These are phyloP conservation scores for Paramisgurnus dabryanus DNA, from an alignment of 2,113 vertebrate genomes.

Conservation along the genomic window DNA sequence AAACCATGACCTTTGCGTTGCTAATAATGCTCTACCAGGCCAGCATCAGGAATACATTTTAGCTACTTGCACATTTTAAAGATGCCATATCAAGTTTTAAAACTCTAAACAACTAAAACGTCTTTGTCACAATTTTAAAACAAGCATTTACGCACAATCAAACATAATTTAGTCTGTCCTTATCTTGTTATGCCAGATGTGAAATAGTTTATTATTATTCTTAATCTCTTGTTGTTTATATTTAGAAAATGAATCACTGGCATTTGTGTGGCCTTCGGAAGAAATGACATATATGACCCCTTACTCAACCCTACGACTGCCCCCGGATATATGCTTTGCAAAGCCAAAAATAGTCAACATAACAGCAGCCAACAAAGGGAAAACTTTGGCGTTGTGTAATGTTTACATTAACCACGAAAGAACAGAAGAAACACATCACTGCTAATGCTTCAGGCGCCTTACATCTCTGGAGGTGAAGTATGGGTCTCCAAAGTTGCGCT, in stretches of 20 bases:
- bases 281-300: neutral
- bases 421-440: neutral
- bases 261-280: slow-evolving; percentile 7
- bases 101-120: too few relatives aligned
- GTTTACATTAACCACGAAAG: neutral
- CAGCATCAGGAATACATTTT: too few relatives aligned
- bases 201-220: neutral
- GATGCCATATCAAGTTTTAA: too few relatives aligned
- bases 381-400: neutral
- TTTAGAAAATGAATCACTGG: neutral
- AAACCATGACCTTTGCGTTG: too few relatives aligned
- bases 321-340: neutral
- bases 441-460: neutral
- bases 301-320: neutral
- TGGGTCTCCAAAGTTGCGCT: slow-evolving; percentile 68
- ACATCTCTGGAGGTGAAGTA: slow-evolving; percentile 47
- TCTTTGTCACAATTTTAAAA: too few relatives aligned
- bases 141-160: too few relatives aligned
- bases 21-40: too few relatives aligned
- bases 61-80: too few relatives aligned
- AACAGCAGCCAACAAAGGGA: too few relatives aligned
- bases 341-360: slow-evolving; percentile 3
- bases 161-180: neutral
- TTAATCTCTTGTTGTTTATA: neutral
- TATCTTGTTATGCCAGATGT: neutral